Conservation (phyloP, 2,888 invertebrate genomes). For the Protodeltote pygarga region DNA sequence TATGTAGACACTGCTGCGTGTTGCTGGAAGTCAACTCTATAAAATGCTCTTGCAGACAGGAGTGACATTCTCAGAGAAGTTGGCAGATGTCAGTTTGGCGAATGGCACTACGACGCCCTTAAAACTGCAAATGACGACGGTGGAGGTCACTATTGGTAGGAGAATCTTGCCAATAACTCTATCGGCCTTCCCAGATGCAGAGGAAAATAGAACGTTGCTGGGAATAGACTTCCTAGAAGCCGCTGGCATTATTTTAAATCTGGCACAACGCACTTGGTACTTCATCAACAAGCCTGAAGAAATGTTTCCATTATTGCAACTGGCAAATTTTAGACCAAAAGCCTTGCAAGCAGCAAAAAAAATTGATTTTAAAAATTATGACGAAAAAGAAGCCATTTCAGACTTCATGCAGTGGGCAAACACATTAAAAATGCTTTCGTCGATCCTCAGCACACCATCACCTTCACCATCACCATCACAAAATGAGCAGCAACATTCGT, state of each 20-base stretch:
- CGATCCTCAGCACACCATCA: not conserved
- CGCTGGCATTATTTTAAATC: slow-evolving; percentile 19
- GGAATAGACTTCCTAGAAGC: slow-evolving; percentile 35
- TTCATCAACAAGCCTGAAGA: slow-evolving; percentile 22
- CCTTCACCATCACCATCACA: not conserved
- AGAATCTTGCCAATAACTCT: too few species aligned
- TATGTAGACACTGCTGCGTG: slow-evolving; percentile 2
- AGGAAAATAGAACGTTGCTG: slow-evolving; percentile 20
- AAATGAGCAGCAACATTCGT: slow-evolving; percentile 1
- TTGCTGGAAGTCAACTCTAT: slow-evolving; percentile 1
- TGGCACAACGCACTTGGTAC: slow-evolving; percentile 27
- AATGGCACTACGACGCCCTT: not conserved
- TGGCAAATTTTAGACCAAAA: too few species aligned
- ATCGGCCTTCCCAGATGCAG: slow-evolving; percentile 9
- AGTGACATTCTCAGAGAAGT: not conserved
- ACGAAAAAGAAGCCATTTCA: not conserved
- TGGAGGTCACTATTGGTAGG: not conserved
- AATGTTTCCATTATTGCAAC: not conserved
- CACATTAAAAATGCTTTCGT: not conserved
- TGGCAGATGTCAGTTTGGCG: slow-evolving; percentile 2
- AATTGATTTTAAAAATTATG: not conserved
- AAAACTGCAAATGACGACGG: not conserved
- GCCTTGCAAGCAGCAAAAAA: not conserved
- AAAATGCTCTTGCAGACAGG: not conserved
- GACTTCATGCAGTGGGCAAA: slow-evolving; percentile 3